Percentiles rank a stretch among this genome's conserved stretches.
Conservation (phyloP, 2,797 vertebrate genomes). For the Ctenopoma kingsleyae region DNA sequence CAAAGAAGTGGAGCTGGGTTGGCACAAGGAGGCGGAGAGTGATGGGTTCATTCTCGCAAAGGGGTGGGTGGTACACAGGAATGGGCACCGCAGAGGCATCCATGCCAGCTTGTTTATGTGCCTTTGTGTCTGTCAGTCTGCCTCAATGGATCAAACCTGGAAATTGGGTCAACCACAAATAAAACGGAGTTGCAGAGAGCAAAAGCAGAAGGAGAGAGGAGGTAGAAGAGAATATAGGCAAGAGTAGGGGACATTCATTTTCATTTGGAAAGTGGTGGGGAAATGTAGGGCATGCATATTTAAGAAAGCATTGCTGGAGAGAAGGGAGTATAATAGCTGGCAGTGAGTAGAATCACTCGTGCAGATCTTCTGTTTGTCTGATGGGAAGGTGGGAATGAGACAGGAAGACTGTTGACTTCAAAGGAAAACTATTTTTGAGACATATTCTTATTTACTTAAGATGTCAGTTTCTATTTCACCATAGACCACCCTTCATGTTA, state of each 20-base stretch:
- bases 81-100: constrained; percentile 58
- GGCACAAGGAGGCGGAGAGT: constrained; percentile 58
- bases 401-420: constrained; percentile 53
- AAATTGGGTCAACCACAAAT: constrained; percentile 87
- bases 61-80: constrained; percentile 55
- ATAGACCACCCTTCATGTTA: constrained; percentile 20
- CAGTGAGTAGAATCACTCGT: constrained; percentile 66
- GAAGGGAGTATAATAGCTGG: constrained; percentile 65
- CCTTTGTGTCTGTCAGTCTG: constrained; percentile 67
- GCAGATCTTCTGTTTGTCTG: constrained; percentile 69
- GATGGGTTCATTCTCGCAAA: constrained; percentile 60
- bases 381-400: constrained; percentile 43
- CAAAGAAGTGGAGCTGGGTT: constrained; percentile 56
- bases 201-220: constrained; percentile 56
- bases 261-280: constrained; percentile 75
- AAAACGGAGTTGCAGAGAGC: constrained; percentile 64
- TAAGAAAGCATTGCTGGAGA: constrained; percentile 78
- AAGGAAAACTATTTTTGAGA: constrained; percentile 50
- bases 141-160: constrained; percentile 76
- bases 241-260: constrained; percentile 72
- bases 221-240: constrained; percentile 59
- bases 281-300: constrained; percentile 88
- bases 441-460: constrained; percentile 31
- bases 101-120: constrained; percentile 58
- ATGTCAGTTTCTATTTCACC: constrained; percentile 46